phyloP scores from a whole-genome alignment of 1,140 invertebrate genomes.

The Diorhabda elongata region DNA sequence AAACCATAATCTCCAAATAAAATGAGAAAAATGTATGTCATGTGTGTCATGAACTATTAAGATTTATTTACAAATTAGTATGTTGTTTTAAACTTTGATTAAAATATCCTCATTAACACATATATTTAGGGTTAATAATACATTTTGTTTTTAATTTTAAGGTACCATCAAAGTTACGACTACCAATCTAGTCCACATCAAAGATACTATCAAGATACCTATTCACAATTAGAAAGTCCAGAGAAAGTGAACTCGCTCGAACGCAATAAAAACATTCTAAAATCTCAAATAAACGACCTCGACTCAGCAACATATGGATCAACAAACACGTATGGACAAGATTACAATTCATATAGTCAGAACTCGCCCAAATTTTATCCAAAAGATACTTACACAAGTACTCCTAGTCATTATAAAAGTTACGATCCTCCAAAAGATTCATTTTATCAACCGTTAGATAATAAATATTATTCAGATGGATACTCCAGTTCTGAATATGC shows the following conservation, averaged over 20 bases:
- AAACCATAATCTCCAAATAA: no score
- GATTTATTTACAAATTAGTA: no score
- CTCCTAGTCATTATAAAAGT: conserved; percentile 10
- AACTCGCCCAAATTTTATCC: conserved; percentile 15
- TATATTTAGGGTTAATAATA: no score
- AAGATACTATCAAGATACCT: conserved; percentile 36
- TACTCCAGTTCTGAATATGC: conserved; percentile 40
- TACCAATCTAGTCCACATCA: conserved; percentile 23
- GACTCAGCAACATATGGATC: conserved; percentile 38
- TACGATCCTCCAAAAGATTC: conserved; percentile 8
- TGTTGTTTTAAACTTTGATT: no score
- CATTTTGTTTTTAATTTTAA: not conserved
- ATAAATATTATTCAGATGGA: conserved; percentile 27
- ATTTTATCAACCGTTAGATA: not conserved
- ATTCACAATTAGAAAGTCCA: conserved; percentile 42
- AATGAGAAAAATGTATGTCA: no score
- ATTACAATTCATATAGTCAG: conserved; percentile 6
- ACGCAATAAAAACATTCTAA: conserved; percentile 35
- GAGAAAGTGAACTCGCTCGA: conserved; percentile 43
- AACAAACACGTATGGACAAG: conserved; percentile 31
- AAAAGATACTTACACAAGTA: conserved; percentile 20
- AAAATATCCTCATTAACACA: no score
- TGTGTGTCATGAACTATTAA: no score
- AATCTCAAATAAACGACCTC: conserved; percentile 36
- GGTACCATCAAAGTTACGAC: conserved; percentile 23